Evolutionary conservation across 1,140 invertebrate species (phyloP).

Genomic region (Chlorops oryzae): DNA sequence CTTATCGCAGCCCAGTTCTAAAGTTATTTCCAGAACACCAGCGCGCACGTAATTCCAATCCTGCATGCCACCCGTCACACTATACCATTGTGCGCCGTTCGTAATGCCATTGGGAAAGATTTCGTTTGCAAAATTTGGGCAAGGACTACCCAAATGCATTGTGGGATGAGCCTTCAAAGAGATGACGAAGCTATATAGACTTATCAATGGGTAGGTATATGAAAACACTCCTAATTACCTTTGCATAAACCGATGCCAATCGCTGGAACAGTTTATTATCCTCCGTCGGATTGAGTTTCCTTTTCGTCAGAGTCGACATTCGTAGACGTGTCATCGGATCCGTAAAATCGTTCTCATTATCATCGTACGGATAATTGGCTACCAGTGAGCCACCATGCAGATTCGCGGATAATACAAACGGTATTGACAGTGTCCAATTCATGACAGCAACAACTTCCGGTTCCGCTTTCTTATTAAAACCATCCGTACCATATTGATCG

Average conservation of each 20-base stretch:
- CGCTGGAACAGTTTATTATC: conserved; percentile 82
- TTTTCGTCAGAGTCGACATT: conserved; percentile 17
- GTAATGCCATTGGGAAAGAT: conserved; percentile 77
- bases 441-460: conserved; percentile 90
- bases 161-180: conserved; percentile 71
- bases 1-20: conserved; percentile 93
- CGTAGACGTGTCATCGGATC: conserved; percentile 25
- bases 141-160: conserved; percentile 75
- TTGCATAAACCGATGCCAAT: conserved; percentile 75
- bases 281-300: conserved; percentile 57
- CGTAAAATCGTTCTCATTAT: conserved; percentile 49
- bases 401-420: conserved; percentile 95
- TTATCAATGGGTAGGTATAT: background rate
- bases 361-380: conserved; percentile 91
- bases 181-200: no score
- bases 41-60: conserved; percentile 95
- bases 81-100: conserved; percentile 91
- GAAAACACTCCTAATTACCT: conserved; percentile 53
- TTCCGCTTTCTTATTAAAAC: conserved; percentile 60
- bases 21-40: conserved; percentile 89
- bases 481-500: conserved; percentile 69
- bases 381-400: conserved; percentile 91
- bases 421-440: conserved; percentile 77
- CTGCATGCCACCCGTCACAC: conserved; percentile 90
- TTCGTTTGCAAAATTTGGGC: conserved; percentile 60